Percentiles rank a stretch among this genome's conserved stretches.
These are phyloP conservation scores for Melanotus villosus DNA, from an alignment of 2,888 invertebrate genomes.

Conservation along the genomic window DNA sequence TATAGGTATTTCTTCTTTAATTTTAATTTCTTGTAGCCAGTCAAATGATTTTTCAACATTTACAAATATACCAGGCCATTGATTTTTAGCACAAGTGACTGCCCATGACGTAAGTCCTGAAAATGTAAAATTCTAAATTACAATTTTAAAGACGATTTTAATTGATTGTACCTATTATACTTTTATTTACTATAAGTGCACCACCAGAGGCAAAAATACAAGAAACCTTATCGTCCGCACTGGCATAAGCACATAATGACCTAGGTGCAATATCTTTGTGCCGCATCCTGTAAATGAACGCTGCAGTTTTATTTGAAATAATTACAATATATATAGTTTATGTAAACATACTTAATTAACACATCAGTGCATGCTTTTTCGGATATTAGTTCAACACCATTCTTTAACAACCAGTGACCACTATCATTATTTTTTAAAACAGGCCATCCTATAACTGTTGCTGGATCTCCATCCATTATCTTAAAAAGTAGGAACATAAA, in stretches of 20 bases:
- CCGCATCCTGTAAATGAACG: too few relatives aligned
- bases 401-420: background rate
- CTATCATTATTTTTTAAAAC: background rate
- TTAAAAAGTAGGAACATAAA: background rate
- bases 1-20: background rate
- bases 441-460: constrained; percentile 20
- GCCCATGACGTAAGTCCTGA: constrained; percentile 16
- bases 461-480: background rate
- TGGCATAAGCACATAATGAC: background rate
- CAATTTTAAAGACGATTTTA: background rate
- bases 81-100: background rate
- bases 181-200: background rate
- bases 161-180: constrained; percentile 6
- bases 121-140: background rate
- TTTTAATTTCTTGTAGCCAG: constrained; percentile 12
- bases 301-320: too few relatives aligned
- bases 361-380: background rate
- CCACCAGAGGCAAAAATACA: constrained; percentile 17
- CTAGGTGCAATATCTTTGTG: too few relatives aligned
- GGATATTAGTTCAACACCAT: background rate
- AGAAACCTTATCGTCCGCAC: background rate
- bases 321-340: too few relatives aligned
- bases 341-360: too few relatives aligned
- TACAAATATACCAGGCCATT: constrained; percentile 1
- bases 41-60: background rate